Conservation (phyloP, 2,888 invertebrate species). For the Steinernema hermaphroditum region DNA sequence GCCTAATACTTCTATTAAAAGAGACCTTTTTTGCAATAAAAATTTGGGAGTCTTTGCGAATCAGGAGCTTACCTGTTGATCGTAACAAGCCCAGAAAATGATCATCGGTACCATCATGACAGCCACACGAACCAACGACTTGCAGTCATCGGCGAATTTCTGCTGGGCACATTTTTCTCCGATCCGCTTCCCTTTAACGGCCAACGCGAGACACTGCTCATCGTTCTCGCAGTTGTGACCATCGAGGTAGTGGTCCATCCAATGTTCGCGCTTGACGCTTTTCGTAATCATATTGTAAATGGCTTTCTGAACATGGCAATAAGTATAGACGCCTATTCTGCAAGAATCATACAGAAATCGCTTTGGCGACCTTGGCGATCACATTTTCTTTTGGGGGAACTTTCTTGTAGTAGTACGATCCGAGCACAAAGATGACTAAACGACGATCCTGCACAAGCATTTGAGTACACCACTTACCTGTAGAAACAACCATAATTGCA, state of each 20-base stretch:
- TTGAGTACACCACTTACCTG: slow-evolving; percentile 64
- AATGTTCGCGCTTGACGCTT: slow-evolving; percentile 43
- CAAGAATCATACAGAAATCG: slow-evolving; percentile 29
- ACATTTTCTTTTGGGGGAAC: slow-evolving; percentile 82
- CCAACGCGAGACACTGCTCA: neutral
- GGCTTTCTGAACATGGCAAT: slow-evolving; percentile 41
- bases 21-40: too few species aligned
- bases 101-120: slow-evolving; percentile 72
- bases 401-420: slow-evolving; percentile 76
- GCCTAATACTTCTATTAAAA: too few species aligned
- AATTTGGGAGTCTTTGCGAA: too few species aligned
- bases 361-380: slow-evolving; percentile 73
- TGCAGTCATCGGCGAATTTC: slow-evolving; percentile 54
- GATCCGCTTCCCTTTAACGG: slow-evolving; percentile 12
- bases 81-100: slow-evolving; percentile 92
- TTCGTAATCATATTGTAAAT: slow-evolving; percentile 42
- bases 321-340: neutral
- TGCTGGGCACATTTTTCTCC: slow-evolving; percentile 28
- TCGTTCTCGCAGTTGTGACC: slow-evolving; percentile 48
- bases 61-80: slow-evolving; percentile 82
- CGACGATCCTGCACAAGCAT: neutral
- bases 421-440: neutral
- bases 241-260: slow-evolving; percentile 54
- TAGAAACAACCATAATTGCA: slow-evolving; percentile 79
- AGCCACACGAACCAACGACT: slow-evolving; percentile 48